Percentiles rank a stretch among this genome's conserved stretches.
phyloP scores from a whole-genome alignment of 1,140 invertebrate genomes.

The Caenorhabditis briggsae region DNA sequence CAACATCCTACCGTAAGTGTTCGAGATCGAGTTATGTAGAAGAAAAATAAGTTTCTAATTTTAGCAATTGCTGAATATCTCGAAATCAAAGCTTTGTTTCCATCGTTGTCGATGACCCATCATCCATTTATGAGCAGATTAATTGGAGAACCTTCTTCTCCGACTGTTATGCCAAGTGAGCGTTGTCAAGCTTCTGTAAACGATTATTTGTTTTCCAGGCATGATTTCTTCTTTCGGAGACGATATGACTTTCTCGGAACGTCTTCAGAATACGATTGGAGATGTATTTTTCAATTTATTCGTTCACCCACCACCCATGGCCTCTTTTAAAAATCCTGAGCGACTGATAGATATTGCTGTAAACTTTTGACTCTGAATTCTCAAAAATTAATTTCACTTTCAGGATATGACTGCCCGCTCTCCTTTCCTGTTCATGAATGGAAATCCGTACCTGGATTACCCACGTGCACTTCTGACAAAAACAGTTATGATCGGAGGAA shows the following conservation, averaged over 20 bases:
- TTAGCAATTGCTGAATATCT: slow-evolving; percentile 45
- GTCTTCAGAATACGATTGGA: slow-evolving; percentile 21
- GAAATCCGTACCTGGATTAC: slow-evolving; percentile 60
- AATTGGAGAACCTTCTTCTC: slow-evolving; percentile 38
- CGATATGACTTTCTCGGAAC: slow-evolving; percentile 44
- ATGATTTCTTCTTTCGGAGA: slow-evolving; percentile 20
- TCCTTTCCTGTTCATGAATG: slow-evolving; percentile 60
- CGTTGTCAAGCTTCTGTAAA: not conserved
- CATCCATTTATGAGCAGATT: slow-evolving; percentile 1
- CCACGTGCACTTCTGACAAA: slow-evolving; percentile 60
- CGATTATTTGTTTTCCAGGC: not conserved
- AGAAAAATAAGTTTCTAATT: not conserved
- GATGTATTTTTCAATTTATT: slow-evolving; percentile 22
- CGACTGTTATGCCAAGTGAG: slow-evolving; percentile 9
- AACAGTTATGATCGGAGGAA: slow-evolving; percentile 62
- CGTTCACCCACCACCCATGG: not conserved
- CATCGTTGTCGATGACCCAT: slow-evolving; percentile 15
- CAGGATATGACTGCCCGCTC: slow-evolving; percentile 54
- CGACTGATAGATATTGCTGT: not conserved
- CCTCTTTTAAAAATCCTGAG: not conserved
- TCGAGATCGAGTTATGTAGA: not conserved
- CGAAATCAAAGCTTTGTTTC: slow-evolving; percentile 3
- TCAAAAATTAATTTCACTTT: not conserved
- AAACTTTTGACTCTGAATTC: not conserved
- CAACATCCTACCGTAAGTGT: not conserved